Evolutionary conservation across 2,797 vertebrate species (phyloP).

Genomic region (Prionace glauca): DNA sequence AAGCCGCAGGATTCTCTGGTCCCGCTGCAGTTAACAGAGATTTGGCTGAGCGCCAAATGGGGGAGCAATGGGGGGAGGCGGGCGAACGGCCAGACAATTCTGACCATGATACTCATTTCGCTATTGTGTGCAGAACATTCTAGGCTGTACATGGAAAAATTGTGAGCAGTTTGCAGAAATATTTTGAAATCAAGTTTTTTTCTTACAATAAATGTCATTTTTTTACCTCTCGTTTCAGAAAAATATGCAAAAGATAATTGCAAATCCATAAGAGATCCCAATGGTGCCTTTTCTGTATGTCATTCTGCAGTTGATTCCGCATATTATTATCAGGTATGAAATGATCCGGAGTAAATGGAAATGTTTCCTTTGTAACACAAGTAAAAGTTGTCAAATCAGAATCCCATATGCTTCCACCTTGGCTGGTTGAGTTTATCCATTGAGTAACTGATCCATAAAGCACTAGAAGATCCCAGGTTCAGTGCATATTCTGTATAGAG

Average conservation of each 20-base stretch:
- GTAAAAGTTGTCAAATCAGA: neutral
- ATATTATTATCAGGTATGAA: conserved; percentile 47
- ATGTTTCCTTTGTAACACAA: neutral
- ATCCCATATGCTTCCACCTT: neutral
- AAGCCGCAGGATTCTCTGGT: too few species aligned
- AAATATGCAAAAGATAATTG: conserved; percentile 55
- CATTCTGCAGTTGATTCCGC: conserved; percentile 55
- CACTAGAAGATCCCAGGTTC: neutral
- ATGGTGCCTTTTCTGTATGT: conserved; percentile 62
- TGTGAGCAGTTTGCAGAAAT: neutral
- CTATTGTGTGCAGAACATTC: neutral
- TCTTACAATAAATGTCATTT: neutral
- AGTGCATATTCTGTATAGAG: neutral
- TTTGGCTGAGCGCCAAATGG: too few species aligned
- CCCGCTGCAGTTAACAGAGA: too few species aligned
- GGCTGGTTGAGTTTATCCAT: neutral
- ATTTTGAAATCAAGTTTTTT: neutral
- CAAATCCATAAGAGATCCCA: conserved; percentile 49
- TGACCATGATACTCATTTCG: neutral
- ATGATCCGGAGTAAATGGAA: neutral
- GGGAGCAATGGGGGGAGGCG: too few species aligned
- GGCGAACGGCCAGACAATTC: too few species aligned
- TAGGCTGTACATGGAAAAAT: neutral
- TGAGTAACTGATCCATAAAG: neutral
- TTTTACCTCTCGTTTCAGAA: conserved; percentile 50